Evolutionary conservation across 2,113 vertebrate species (phyloP).

Genomic region (Engraulis encrasicolus): DNA sequence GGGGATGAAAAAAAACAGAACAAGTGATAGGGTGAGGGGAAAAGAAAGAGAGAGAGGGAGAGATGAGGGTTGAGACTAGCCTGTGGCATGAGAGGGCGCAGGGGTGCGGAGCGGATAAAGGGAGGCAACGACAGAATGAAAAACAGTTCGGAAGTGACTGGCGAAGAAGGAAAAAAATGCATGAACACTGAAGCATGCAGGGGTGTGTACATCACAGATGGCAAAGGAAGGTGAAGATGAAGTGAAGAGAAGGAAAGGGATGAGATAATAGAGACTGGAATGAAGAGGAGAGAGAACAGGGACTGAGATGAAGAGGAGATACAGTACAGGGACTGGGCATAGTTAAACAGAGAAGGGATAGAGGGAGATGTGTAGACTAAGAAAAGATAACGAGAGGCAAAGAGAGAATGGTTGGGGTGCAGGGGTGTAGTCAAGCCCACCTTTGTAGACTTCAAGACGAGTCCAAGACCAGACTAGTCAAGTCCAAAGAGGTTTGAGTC

Average conservation of each 20-base stretch:
- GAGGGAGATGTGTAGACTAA: not conserved
- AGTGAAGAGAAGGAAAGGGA: not conserved
- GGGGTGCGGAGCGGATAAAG: not conserved
- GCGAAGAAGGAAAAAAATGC: slow-evolving; percentile 54
- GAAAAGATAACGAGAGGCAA: too few relatives aligned
- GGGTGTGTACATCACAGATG: not conserved
- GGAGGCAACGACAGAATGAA: slow-evolving; percentile 15
- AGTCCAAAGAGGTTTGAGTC: too few relatives aligned
- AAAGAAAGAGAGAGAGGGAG: slow-evolving; percentile 42
- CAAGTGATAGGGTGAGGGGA: not conserved
- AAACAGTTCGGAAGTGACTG: too few relatives aligned
- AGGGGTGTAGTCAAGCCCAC: too few relatives aligned
- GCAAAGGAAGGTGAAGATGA: not conserved
- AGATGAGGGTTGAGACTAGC: too few relatives aligned
- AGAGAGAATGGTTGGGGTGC: too few relatives aligned
- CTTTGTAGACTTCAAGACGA: too few relatives aligned
- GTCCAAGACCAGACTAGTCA: too few relatives aligned
- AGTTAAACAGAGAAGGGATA: not conserved
- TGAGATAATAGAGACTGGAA: not conserved
- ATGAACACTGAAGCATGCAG: slow-evolving; percentile 51
- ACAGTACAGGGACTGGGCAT: too few relatives aligned
- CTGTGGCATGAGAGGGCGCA: not conserved
- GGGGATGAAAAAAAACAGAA: too few relatives aligned
- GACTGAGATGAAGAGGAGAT: not conserved
- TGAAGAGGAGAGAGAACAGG: not conserved